Conservation (phyloP, 2,888 invertebrate species). For the Slavum lentiscoides region DNA sequence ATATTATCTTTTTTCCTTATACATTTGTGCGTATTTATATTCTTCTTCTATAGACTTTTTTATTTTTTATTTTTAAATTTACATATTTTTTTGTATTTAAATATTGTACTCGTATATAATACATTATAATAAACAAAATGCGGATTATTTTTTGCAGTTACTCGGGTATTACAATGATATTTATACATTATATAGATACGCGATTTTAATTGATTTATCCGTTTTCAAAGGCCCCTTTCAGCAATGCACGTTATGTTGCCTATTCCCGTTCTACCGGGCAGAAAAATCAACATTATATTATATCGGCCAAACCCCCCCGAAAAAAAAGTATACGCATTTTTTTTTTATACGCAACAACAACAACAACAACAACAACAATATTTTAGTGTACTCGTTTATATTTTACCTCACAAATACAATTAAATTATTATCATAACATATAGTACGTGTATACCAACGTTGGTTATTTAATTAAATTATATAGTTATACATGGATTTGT, state of each 20-base stretch:
- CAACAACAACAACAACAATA: not conserved
- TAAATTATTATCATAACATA: not conserved
- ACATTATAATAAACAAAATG: no score
- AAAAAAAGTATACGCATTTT: not conserved
- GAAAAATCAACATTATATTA: not conserved
- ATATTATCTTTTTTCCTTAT: no score
- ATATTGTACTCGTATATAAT: no score
- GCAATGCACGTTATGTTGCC: conserved; percentile 40
- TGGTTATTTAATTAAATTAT: no score
- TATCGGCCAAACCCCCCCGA: not conserved
- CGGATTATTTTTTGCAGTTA: no score
- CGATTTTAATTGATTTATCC: not conserved
- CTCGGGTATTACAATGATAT: no score
- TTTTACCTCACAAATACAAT: not conserved
- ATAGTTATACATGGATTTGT: no score
- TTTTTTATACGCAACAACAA: not conserved
- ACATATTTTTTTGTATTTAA: no score
- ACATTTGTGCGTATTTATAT: no score
- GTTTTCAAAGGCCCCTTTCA: conserved; percentile 20
- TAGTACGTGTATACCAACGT: no score
- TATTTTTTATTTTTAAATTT: no score
- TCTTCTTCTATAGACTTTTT: no score
- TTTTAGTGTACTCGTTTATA: not conserved
- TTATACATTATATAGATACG: not conserved
- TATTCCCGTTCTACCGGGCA: conserved; percentile 26